Percentiles rank a stretch among this genome's conserved stretches.
Evolutionary conservation across 2,888 invertebrate species (phyloP).

Genomic region (Ormyrus thymus): DNA sequence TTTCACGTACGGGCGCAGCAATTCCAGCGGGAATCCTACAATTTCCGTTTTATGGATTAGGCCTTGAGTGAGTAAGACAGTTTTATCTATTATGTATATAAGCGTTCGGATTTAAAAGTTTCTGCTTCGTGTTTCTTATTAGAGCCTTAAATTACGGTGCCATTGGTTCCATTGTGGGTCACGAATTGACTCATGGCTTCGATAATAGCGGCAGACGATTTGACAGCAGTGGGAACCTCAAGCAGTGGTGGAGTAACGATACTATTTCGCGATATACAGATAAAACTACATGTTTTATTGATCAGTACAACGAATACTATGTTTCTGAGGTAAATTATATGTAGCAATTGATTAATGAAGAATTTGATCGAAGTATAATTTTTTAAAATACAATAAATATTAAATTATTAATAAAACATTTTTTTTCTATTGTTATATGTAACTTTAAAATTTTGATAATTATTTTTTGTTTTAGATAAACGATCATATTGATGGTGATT

Average conservation of each 20-base stretch:
- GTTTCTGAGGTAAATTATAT: constrained; percentile 77
- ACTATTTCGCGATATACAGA: constrained; percentile 86
- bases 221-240: constrained; percentile 88
- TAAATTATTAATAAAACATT: too few relatives aligned
- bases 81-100: constrained; percentile 6
- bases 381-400: too few relatives aligned
- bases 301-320: constrained; percentile 86
- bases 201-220: constrained; percentile 85
- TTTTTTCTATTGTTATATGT: neutral
- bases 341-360: neutral
- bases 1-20: constrained; percentile 76
- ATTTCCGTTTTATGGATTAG: constrained; percentile 89
- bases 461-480: constrained; percentile 61
- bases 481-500: constrained; percentile 82
- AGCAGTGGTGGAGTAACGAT: constrained; percentile 92
- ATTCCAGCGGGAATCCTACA: constrained; percentile 89
- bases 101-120: neutral
- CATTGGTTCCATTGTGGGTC: constrained; percentile 86
- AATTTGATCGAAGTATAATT: neutral
- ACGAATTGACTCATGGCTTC: constrained; percentile 81
- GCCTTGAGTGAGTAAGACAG: constrained; percentile 83
- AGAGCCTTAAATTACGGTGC: constrained; percentile 87
- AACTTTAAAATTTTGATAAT: neutral
- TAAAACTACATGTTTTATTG: constrained; percentile 88
- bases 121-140: neutral